Evolutionary conservation across 2,797 vertebrate species (phyloP).

Genomic region (Pangasius djambal): DNA sequence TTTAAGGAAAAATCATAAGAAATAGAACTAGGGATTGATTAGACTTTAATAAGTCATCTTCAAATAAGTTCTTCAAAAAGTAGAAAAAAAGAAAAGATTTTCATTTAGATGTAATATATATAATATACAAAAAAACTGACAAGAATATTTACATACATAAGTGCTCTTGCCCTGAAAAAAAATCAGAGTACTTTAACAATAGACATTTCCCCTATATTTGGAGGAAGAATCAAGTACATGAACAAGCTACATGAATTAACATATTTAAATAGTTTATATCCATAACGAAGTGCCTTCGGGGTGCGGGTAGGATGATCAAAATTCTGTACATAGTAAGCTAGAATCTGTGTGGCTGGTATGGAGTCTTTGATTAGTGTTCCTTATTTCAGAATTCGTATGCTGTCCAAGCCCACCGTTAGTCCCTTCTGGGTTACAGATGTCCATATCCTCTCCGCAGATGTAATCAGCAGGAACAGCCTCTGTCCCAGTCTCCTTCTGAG

Average conservation of each 20-base stretch:
- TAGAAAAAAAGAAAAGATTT: constrained; percentile 12
- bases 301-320: background rate
- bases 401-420: constrained; percentile 25
- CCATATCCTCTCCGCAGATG: constrained; percentile 22
- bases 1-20: background rate
- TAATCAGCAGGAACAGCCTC: background rate
- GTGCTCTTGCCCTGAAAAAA: constrained; percentile 30
- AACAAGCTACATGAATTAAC: background rate
- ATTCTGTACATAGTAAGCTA: constrained; percentile 16
- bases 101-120: background rate
- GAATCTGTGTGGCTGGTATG: constrained; percentile 27
- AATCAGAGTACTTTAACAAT: constrained; percentile 28
- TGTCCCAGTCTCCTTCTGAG: constrained; percentile 29
- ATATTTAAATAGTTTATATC: constrained; percentile 10
- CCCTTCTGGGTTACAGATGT: constrained; percentile 35
- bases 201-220: constrained; percentile 14
- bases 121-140: background rate
- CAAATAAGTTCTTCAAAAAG: background rate
- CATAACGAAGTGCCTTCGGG: constrained; percentile 8
- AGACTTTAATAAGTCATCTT: constrained; percentile 24
- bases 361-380: background rate
- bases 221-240: background rate
- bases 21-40: background rate
- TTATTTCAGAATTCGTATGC: constrained; percentile 27
- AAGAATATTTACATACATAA: constrained; percentile 36